These are phyloP conservation scores for Ibycter americanus DNA, from an alignment of 2,797 vertebrate species.

Conservation along the genomic window DNA sequence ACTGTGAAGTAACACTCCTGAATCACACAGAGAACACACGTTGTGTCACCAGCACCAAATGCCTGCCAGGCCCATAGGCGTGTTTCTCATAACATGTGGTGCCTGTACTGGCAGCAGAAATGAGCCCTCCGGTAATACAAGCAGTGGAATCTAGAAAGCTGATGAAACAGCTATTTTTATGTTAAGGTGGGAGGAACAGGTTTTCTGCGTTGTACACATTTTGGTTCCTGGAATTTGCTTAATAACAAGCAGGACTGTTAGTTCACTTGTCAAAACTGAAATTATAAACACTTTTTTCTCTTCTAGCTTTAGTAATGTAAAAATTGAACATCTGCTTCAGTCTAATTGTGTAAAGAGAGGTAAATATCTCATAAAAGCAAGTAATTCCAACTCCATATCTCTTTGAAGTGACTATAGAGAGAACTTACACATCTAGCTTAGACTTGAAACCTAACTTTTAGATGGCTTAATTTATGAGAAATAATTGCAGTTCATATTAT, in stretches of 20 bases:
- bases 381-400: not conserved
- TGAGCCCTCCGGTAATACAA: not conserved
- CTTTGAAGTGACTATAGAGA: not conserved
- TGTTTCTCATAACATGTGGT: not conserved
- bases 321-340: not conserved
- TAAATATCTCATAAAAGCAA: not conserved
- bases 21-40: not conserved
- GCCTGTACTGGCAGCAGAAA: not conserved
- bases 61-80: not conserved
- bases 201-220: not conserved
- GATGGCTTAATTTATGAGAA: not conserved
- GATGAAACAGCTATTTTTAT: not conserved
- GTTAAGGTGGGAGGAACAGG: not conserved
- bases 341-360: not conserved
- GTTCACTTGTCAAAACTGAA: not conserved
- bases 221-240: not conserved
- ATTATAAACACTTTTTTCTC: not conserved
- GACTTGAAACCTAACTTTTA: not conserved
- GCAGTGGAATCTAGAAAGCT: not conserved
- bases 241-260: not conserved
- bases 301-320: not conserved
- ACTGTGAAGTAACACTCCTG: not conserved
- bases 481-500: not conserved
- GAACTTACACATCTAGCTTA: not conserved
- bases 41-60: not conserved